Base-by-base conservation (phyloP, 2,888 invertebrate genomes). In the Pachymerium ferrugineum region DNA sequence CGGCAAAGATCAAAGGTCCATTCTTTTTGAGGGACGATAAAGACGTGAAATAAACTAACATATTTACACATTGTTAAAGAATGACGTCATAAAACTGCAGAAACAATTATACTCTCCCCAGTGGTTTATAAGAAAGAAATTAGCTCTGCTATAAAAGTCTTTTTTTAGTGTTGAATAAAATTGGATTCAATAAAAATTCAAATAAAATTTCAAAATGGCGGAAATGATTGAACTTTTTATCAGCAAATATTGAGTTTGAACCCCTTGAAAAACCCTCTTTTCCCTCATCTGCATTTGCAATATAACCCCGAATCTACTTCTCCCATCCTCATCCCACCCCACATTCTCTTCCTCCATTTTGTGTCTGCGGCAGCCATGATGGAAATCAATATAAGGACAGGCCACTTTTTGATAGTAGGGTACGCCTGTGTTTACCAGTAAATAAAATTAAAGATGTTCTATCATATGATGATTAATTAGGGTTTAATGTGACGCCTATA, bases 301-400 rank as follows among this genome's bases (percentile, higher is more conserved):
- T 62, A 62, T 62, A 62, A 62, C 62, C 28, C 38, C n/a, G 3
- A 62, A 62, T n/a, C n/a, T n/a, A n/a, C n/a, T n/a, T n/a, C n/a
- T n/a, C n/a, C n/a, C n/a, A n/a, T n/a, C n/a, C n/a, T n/a, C n/a
- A 25, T 62, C 62, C 62, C 62, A 12, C n/a, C 62, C 62, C 28
- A 28, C 62, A 28, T 28, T 62, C 62, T 62, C 62, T 28, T 62
- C 62, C 62, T 62, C 62, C 62, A 62, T 62, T 62, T 62, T 62
- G 62, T 62, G 62, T 62, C 28, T 62, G 62, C 62, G 62, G 62
- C 62, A 62, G 62, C 62, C 62, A 62, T 62, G 62, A 62, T 62
- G 62, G 12, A 62, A 62, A 62, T 62, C 62, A 62, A 62, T 62
- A 62, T 22, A 62, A 8, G 62, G 28, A 28, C 62, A 62, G 12